Conservation (phyloP, 1,140 invertebrate genomes). For the Vollenhovia emeryi region DNA sequence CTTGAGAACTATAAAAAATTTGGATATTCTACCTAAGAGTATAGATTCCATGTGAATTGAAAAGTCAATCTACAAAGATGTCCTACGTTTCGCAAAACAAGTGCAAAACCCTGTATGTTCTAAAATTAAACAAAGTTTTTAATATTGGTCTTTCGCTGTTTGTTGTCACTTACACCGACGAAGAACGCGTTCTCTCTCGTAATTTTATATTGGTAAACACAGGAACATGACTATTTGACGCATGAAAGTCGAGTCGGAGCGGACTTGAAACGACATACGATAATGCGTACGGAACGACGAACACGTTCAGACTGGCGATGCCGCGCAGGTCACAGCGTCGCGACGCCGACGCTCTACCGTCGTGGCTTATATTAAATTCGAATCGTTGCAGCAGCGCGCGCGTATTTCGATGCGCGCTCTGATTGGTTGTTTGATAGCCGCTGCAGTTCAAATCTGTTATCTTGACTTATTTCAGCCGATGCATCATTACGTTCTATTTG, state of each 20-base stretch:
- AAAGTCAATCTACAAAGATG: background rate
- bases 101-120: background rate
- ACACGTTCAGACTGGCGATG: constrained; percentile 49
- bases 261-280: background rate
- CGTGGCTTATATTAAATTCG: constrained; percentile 56
- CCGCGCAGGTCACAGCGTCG: constrained; percentile 4
- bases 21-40: no score
- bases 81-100: background rate
- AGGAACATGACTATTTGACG: background rate
- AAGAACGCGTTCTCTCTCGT: background rate
- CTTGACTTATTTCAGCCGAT: background rate
- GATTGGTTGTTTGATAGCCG: background rate
- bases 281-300: constrained; percentile 34
- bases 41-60: background rate
- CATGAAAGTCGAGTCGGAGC: background rate
- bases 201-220: background rate
- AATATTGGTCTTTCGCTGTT: background rate
- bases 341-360: constrained; percentile 7
- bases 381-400: constrained; percentile 51
- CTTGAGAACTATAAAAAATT: background rate
- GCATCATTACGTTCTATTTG: background rate
- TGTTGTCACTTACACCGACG: constrained; percentile 38
- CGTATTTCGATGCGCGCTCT: background rate
- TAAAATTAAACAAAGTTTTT: background rate
- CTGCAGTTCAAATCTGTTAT: background rate